Evolutionary conservation across 2,113 vertebrate genomes (phyloP).

Genomic region (Blennius ocellaris): DNA sequence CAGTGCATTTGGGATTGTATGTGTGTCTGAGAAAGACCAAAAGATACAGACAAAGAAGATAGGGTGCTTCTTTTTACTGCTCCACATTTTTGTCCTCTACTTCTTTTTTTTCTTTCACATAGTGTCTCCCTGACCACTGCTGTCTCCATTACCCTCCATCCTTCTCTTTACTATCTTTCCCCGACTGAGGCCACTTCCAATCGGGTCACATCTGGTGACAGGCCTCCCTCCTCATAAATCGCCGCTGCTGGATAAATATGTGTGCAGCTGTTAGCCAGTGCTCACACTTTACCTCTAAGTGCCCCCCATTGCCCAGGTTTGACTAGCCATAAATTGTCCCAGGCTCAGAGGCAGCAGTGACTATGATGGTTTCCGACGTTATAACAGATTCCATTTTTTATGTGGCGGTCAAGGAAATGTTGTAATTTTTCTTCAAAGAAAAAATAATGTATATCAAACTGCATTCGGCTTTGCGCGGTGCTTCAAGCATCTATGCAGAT

Average conservation of each 20-base stretch:
- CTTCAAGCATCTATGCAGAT: too few relatives aligned
- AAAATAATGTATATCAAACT: too few relatives aligned
- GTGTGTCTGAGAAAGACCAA: slow-evolving; percentile 4
- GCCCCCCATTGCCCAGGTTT: slow-evolving; percentile 54
- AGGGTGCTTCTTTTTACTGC: slow-evolving; percentile 6
- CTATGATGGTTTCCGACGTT: slow-evolving; percentile 20
- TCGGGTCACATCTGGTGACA: slow-evolving; percentile 58
- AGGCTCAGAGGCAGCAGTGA: slow-evolving; percentile 31
- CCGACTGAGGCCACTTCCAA: slow-evolving; percentile 36
- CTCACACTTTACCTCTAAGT: slow-evolving; percentile 74
- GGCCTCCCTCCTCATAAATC: slow-evolving; percentile 63
- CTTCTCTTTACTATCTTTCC: slow-evolving; percentile 2
- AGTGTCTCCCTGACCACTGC: not conserved
- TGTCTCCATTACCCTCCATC: slow-evolving; percentile 15
- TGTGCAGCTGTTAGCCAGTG: slow-evolving; percentile 68
- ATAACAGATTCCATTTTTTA: slow-evolving; percentile 1
- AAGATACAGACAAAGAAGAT: slow-evolving; percentile 2
- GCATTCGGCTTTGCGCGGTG: too few relatives aligned
- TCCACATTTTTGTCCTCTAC: slow-evolving; percentile 2
- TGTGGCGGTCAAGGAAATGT: not conserved
- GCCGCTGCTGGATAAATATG: slow-evolving; percentile 69
- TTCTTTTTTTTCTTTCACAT: not conserved
- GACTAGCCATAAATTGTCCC: slow-evolving; percentile 62
- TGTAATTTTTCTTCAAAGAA: too few relatives aligned
- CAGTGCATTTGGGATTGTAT: slow-evolving; percentile 33